Evolutionary conservation across 2,113 vertebrate species (phyloP).

Genomic region (Colistium nudipinnis): DNA sequence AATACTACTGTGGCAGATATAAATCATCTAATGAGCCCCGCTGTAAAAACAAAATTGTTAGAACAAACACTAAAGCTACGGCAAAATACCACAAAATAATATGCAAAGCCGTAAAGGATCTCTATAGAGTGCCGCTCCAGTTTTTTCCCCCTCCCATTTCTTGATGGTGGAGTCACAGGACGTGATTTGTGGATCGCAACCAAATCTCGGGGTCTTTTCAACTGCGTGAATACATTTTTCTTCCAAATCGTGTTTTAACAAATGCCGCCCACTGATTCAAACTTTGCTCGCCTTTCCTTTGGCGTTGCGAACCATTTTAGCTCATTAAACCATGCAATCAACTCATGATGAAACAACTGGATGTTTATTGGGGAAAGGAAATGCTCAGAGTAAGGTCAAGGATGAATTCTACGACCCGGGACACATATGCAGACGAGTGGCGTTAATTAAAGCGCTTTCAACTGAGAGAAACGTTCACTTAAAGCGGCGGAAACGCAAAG

Average conservation of each 20-base stretch:
- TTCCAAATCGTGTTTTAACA: too few relatives aligned
- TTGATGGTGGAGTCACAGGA: too few relatives aligned
- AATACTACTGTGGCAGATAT: neutral
- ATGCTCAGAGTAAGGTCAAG: constrained; percentile 2
- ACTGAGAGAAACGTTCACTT: constrained; percentile 33
- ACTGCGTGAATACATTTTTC: too few relatives aligned
- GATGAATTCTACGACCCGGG: neutral
- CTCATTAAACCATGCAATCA: constrained; percentile 23
- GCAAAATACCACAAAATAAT: neutral
- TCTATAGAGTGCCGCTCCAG: too few relatives aligned
- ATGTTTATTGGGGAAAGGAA: constrained; percentile 9
- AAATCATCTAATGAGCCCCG: neutral
- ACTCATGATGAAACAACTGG: constrained; percentile 25
- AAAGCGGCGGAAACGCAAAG: neutral
- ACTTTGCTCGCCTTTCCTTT: too few relatives aligned
- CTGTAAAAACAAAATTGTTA: neutral
- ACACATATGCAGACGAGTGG: neutral
- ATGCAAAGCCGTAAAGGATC: neutral
- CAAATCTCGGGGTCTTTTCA: too few relatives aligned
- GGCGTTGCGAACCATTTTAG: too few relatives aligned
- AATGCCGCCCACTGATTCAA: too few relatives aligned
- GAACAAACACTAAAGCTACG: neutral
- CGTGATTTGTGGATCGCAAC: too few relatives aligned
- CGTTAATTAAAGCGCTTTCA: constrained; percentile 17
- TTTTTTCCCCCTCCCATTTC: too few relatives aligned